Conservation (phyloP, 2,888 invertebrate species). For the Acleris laterana region DNA sequence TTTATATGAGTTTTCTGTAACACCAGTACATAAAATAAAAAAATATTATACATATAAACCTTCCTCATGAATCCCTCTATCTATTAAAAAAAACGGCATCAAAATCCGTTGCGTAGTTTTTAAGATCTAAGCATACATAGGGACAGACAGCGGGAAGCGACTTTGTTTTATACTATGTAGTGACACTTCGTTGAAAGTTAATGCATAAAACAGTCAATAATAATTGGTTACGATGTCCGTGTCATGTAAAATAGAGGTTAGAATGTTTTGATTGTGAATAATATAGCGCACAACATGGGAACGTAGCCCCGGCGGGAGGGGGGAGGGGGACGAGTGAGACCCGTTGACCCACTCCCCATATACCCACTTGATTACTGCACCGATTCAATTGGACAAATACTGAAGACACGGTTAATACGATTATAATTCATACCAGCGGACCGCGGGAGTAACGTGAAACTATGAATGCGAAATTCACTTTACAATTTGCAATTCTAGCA, state of each 20-base stretch:
- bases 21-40: too few relatives aligned
- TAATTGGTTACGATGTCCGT: conserved; percentile 8
- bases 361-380: conserved; percentile 68
- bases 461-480: conserved; percentile 29
- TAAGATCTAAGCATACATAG: too few relatives aligned
- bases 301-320: conserved; percentile 35
- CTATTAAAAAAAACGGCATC: too few relatives aligned
- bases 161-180: too few relatives aligned
- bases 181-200: conserved; percentile 8
- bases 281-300: conserved; percentile 61
- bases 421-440: conserved; percentile 58
- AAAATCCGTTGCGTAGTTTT: too few relatives aligned
- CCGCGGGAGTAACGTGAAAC: conserved; percentile 26
- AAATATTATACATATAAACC: too few relatives aligned
- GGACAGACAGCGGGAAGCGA: too few relatives aligned
- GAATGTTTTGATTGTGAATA: conserved; percentile 67
- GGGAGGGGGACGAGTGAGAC: conserved; percentile 55
- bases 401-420: conserved; percentile 71
- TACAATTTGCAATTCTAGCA: conserved; percentile 21
- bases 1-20: too few relatives aligned
- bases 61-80: too few relatives aligned
- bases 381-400: conserved; percentile 74
- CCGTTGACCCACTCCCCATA: conserved; percentile 70
- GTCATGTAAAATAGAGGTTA: conserved; percentile 57
- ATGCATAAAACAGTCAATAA: conserved; percentile 18